Percentiles rank a stretch among this genome's conserved stretches.
These are phyloP conservation scores for Diadophis punctatus DNA, from an alignment of 2,113 vertebrate species.

Conservation along the genomic window DNA sequence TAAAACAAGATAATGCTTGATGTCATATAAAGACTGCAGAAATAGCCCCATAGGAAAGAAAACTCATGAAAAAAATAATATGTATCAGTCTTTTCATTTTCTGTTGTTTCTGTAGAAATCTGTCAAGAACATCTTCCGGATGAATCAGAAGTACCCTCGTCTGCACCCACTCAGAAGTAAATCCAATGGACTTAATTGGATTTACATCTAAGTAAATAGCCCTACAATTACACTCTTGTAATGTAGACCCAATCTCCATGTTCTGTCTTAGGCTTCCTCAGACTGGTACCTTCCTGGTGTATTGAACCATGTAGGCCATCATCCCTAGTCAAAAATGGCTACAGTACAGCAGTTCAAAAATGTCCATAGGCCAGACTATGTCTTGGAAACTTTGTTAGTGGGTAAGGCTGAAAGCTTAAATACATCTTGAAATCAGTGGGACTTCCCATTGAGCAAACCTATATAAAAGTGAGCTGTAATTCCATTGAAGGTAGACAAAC, in stretches of 20 bases:
- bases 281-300: not conserved
- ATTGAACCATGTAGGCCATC: not conserved
- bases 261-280: not conserved
- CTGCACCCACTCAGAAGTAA: not conserved
- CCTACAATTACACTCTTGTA: not conserved
- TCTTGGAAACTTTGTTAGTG: not conserved
- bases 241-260: not conserved
- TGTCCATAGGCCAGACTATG: not conserved
- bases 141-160: no score
- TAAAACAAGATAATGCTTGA: not conserved
- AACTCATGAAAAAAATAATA: not conserved
- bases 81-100: not conserved
- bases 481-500: not conserved
- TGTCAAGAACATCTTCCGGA: not conserved
- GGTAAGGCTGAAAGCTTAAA: not conserved
- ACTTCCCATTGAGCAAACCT: not conserved
- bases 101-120: no score
- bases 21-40: not conserved
- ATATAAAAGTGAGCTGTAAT: not conserved
- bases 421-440: not conserved
- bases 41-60: not conserved
- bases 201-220: not conserved
- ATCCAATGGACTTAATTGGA: not conserved
- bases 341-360: not conserved
- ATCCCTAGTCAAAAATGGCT: not conserved